Evolutionary conservation across 2,113 vertebrate genomes (phyloP), one percentile per base, ranked within the genome.

Genomic region (Engystomops pustulosus): DNA sequence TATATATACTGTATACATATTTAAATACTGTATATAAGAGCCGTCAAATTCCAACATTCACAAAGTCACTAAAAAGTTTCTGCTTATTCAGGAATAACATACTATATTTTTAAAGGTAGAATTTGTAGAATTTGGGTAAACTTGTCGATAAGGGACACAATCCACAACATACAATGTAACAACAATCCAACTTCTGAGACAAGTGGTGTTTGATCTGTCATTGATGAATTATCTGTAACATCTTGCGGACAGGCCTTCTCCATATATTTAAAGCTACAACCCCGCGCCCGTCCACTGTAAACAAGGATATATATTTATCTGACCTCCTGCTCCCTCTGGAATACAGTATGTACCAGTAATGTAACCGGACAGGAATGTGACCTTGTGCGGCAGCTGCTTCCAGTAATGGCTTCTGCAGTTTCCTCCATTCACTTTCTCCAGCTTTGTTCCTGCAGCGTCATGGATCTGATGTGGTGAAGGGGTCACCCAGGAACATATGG

Each of bases 351-450:
- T 32, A 6, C 25, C 32, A 77, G 27, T 55, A 36, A 53, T 58
- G 18, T 14, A 55, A 23, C 74, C 23, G 9, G 74, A 58, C 74
- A 77, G 32, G 74, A 77, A 77, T 77, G 49, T 58, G 74, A 55
- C 74, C 74, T n/a, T 11, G 18, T 36, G 49, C 14, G 58, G 58
- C 74, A 77, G 74, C 74, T 58, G 74, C 74, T 58, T 77, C 74
- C 20, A 58, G 30, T 77, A 49, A 58, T 6, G 27, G 7, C 45
- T 45, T 51, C 45, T 9, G 15, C 1, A n/a, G 27, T 32, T 76
- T 75, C 72, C 47, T 51, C 32, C 23, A 47, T 27, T 47, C 14
- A 15, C 70, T 72, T 27, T 72, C 41, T 12, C 41, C 41, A 18
- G 70, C 25, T 45, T 27, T 71, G 69, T 71, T 71, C 32, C 72